Base-by-base conservation (phyloP, 2,113 vertebrate species). In the Carassius carassius region DNA sequence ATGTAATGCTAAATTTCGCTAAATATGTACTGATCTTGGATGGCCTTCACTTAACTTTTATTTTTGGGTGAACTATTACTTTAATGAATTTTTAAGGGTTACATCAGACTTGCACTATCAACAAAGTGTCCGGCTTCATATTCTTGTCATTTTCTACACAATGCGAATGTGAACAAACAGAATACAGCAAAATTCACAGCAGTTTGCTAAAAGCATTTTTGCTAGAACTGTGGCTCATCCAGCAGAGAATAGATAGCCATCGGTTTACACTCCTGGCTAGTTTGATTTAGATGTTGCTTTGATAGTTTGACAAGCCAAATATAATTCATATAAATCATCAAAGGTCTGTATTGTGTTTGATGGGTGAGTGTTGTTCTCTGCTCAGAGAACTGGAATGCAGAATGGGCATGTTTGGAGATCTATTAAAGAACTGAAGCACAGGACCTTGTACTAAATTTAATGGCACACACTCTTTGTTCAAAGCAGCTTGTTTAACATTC, bases 341-440 rank as follows among this genome's bases (percentile, higher is more conserved):
- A 84, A 83, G 41, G 32, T 79, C 56, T 32, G 79, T 35, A 16
- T 9, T 54, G 58, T 35, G 62, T 72, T 78, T 85, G 29, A 72
- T 72, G 16, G 9, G 17, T 44, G 65, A 80, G 21, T 49, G 67
- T 14, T 73, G 65, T 58, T 72, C 60, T 67, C 25, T 0, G n/a
- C 54, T 62, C 65, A 60, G 23, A 44, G 21, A 76, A 49, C 2
- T 44, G 23, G 37, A 80, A 58, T 41, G 62, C 17, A 73, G n/a
- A 85, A 72, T 62, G 37, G 23, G 41, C 51, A 85, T 63, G 12
- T 85, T 35, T 78, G 62, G 63, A 78, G 19, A 78, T 73, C 70
- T n/a, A 35, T 77, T n/a, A 76, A 17, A 74, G n/a, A 2, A 25
- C 58, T 73, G 21, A 69, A 58, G 29, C 35, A 21, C 56, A 25